Evolutionary conservation across 1,140 invertebrate genomes (phyloP).

Genomic region (Mactra quadrangularis): DNA sequence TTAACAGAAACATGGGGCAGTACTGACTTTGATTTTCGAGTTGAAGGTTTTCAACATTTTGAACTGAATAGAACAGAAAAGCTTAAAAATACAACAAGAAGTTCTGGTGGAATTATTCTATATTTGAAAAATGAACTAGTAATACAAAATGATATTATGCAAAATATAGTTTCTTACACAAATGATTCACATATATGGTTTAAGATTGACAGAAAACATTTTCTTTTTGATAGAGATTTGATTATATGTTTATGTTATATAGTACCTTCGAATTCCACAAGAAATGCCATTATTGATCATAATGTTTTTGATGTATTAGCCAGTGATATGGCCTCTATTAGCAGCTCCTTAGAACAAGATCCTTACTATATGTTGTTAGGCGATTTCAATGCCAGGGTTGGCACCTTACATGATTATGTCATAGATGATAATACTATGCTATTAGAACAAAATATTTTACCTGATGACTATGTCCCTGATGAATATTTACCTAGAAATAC

Average conservation of each 20-base stretch:
- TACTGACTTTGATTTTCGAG: background rate
- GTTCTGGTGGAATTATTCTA: constrained; percentile 5
- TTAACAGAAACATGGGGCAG: background rate
- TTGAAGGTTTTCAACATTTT: background rate
- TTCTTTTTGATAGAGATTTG: background rate
- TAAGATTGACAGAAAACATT: background rate
- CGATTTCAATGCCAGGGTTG: constrained; percentile 31
- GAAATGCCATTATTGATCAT: background rate
- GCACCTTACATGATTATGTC: constrained; percentile 7
- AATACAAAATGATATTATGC: too few species aligned
- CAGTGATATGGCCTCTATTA: background rate
- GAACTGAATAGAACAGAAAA: background rate
- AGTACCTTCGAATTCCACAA: background rate
- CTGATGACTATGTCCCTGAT: constrained; percentile 31
- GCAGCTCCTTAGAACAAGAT: background rate
- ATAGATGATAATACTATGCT: constrained; percentile 14
- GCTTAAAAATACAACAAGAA: background rate
- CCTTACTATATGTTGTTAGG: background rate
- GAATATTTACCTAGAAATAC: background rate
- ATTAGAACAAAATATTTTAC: constrained; percentile 7
- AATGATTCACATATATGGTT: background rate
- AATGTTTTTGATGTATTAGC: constrained; percentile 3
- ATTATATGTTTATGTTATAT: constrained; percentile 7
- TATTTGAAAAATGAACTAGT: background rate
- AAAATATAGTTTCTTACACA: background rate